Conservation (phyloP, 2,113 vertebrate species). For the Anhinga rufa region DNA sequence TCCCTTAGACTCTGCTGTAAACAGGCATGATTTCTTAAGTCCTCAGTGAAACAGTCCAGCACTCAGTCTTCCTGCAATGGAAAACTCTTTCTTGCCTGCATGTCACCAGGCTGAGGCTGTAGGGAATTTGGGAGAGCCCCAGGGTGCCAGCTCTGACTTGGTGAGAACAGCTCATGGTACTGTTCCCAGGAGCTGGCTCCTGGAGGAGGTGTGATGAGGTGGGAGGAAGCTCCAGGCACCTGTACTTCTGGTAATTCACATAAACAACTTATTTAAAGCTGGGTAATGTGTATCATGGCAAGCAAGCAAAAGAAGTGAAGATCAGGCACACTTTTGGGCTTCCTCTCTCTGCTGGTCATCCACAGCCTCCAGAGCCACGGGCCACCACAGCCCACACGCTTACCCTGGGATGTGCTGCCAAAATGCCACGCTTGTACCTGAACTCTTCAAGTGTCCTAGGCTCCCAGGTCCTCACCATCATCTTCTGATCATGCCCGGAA, state of each 20-base stretch:
- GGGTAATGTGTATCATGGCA: neutral
- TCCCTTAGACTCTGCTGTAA: neutral
- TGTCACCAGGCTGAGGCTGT: neutral
- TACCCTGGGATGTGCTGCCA: neutral
- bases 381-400: neutral
- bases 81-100: neutral
- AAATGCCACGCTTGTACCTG: neutral
- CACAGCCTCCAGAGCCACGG: neutral
- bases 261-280: constrained; percentile 22
- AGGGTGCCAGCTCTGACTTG: neutral
- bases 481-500: neutral
- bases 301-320: neutral
- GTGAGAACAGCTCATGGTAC: neutral
- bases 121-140: neutral
- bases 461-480: neutral
- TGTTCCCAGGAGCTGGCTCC: neutral
- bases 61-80: neutral
- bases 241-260: neutral
- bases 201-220: constrained; percentile 18
- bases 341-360: neutral
- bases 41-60: neutral
- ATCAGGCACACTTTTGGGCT: neutral
- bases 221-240: constrained; percentile 32
- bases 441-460: neutral
- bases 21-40: neutral